These are phyloP conservation scores for Pavo muticus DNA, from an alignment of 2,113 vertebrate genomes.

Conservation along the genomic window DNA sequence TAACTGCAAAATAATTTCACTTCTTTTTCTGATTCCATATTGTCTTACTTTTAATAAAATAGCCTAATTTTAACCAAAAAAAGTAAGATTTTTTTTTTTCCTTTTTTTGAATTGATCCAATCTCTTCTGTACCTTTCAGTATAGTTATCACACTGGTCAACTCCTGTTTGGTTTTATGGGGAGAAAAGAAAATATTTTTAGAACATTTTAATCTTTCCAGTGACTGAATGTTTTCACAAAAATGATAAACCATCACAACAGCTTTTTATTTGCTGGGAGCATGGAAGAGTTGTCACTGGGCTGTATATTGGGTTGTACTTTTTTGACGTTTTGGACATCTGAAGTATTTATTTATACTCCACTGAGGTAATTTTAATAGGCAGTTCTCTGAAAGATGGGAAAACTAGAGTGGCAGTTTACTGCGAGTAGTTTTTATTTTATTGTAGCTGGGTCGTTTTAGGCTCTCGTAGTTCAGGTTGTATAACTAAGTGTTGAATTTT, in stretches of 20 bases:
- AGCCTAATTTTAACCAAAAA: background rate
- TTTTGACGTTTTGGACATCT: background rate
- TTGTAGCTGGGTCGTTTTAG: background rate
- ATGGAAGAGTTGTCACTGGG: background rate
- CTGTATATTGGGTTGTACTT: background rate
- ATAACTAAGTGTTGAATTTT: background rate
- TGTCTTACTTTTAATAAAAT: background rate
- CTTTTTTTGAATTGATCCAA: background rate
- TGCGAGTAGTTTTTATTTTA: background rate
- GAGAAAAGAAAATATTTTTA: constrained; percentile 16
- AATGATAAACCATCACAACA: background rate
- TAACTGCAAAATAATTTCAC: background rate
- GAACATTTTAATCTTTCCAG: constrained; percentile 28
- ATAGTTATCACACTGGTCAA: background rate
- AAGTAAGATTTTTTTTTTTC: background rate
- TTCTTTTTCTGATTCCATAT: background rate
- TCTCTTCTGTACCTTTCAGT: constrained; percentile 2
- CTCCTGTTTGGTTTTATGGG: background rate
- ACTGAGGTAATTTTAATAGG: background rate
- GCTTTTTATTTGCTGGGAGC: constrained; percentile 10
- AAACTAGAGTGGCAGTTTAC: background rate
- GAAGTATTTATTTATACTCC: background rate
- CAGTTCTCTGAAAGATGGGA: background rate
- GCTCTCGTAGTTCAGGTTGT: background rate
- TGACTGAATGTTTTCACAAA: background rate